phyloP scores from a whole-genome alignment of 2,113 vertebrate genomes.

The Ophthalmolycus amberensis region DNA sequence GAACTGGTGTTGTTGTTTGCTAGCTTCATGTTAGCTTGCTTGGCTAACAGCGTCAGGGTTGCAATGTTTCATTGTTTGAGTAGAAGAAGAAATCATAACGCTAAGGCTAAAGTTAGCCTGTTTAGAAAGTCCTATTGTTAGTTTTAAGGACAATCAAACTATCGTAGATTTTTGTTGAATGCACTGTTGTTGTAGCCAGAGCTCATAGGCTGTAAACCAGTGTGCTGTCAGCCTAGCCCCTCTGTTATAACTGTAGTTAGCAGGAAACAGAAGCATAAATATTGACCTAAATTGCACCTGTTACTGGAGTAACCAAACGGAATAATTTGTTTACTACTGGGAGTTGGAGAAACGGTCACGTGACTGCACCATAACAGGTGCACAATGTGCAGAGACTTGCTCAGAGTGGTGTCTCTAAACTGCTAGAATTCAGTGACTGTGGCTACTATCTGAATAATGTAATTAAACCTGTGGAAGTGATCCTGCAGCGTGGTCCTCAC shows the following conservation, averaged over 20 bases:
- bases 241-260: neutral
- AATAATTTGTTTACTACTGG: constrained; percentile 30
- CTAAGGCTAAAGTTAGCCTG: constrained; percentile 49
- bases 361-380: constrained; percentile 64
- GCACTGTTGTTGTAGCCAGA: neutral
- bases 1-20: constrained; percentile 53
- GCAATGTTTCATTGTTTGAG: constrained; percentile 58
- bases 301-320: constrained; percentile 13
- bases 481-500: neutral
- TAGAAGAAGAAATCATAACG: neutral
- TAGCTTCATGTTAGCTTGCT: constrained; percentile 57
- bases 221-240: neutral
- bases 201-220: neutral
- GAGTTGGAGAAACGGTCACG: constrained; percentile 37
- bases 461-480: neutral
- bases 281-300: constrained; percentile 53
- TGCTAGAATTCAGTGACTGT: neutral
- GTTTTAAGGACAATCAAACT: too few species aligned
- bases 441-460: neutral
- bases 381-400: constrained; percentile 13
- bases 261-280: neutral
- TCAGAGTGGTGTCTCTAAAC: constrained; percentile 9
- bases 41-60: constrained; percentile 54
- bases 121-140: neutral
- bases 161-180: neutral